These are phyloP conservation scores for Channa argus DNA, from an alignment of 2,113 vertebrate genomes.

Conservation along the genomic window DNA sequence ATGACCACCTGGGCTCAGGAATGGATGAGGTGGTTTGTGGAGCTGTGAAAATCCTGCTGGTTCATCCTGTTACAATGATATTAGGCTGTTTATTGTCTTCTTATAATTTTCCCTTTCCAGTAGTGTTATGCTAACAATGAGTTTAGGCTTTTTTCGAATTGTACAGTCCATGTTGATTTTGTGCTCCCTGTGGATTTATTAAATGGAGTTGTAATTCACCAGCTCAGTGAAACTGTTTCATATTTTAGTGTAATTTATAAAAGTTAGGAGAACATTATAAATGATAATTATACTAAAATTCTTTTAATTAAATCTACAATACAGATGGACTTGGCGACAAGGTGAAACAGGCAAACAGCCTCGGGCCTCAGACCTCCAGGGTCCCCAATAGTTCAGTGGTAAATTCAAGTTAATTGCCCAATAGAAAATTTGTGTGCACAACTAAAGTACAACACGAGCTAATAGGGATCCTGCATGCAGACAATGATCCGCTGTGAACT, in stretches of 20 bases:
- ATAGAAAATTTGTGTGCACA: no score
- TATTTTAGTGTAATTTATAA: not conserved
- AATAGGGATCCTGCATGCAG: no score
- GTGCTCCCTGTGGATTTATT: constrained; percentile 19
- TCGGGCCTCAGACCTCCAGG: not conserved
- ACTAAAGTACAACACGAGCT: no score
- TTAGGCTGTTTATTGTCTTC: constrained; percentile 12
- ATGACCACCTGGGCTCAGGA: not conserved
- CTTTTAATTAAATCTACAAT: not conserved
- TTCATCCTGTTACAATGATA: not conserved
- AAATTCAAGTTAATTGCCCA: no score
- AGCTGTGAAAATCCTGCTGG: not conserved
- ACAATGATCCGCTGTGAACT: no score
- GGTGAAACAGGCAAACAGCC: not conserved
- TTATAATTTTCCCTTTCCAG: not conserved
- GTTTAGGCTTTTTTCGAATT: constrained; percentile 5
- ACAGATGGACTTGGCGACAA: not conserved
- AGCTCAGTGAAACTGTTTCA: constrained; percentile 4
- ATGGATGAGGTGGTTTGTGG: not conserved
- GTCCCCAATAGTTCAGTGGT: no score
- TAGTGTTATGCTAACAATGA: constrained; percentile 3
- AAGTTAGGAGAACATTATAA: not conserved
- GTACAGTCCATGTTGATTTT: constrained; percentile 11
- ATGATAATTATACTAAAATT: not conserved
- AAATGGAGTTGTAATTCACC: constrained; percentile 5